Percentiles rank a stretch among this genome's conserved stretches.
Conservation (phyloP, 2,113 vertebrate genomes). For the Sigmodon hispidus region DNA sequence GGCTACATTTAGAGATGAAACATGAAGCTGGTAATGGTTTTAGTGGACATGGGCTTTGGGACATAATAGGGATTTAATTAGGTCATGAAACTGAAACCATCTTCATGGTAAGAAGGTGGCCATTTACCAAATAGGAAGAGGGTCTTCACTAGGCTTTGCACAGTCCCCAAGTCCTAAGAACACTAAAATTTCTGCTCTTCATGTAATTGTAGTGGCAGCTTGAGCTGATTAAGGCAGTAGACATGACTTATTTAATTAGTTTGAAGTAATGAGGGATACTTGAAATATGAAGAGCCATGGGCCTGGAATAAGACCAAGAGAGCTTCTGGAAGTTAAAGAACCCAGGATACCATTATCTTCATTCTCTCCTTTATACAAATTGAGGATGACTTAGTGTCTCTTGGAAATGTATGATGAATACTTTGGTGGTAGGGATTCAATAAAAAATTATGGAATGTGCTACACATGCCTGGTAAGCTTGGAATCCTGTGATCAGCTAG, state of each 20-base stretch:
- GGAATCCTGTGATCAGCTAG: not conserved
- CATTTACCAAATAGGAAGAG: not conserved
- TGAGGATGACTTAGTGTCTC: not conserved
- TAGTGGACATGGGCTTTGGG: not conserved
- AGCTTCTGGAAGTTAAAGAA: not conserved
- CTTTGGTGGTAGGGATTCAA: not conserved
- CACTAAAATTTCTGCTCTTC: not conserved
- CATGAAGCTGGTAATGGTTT: not conserved
- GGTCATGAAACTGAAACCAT: not conserved
- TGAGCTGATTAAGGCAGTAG: not conserved
- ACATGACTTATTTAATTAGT: not conserved
- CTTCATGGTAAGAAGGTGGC: not conserved
- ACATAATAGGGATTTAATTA: not conserved
- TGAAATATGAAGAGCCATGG: not conserved
- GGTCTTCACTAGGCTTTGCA: not conserved
- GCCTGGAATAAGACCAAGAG: not conserved
- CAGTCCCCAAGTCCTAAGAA: not conserved
- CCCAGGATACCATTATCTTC: not conserved
- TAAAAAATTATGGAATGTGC: not conserved
- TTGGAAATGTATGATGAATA: not conserved
- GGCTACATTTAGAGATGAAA: not conserved
- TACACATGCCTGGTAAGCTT: not conserved
- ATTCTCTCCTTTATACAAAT: not conserved
- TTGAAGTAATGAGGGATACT: not conserved
- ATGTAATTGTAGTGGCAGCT: not conserved